Evolutionary conservation across 2,888 invertebrate species (phyloP).

Genomic region (Cheilosia vernalis): DNA sequence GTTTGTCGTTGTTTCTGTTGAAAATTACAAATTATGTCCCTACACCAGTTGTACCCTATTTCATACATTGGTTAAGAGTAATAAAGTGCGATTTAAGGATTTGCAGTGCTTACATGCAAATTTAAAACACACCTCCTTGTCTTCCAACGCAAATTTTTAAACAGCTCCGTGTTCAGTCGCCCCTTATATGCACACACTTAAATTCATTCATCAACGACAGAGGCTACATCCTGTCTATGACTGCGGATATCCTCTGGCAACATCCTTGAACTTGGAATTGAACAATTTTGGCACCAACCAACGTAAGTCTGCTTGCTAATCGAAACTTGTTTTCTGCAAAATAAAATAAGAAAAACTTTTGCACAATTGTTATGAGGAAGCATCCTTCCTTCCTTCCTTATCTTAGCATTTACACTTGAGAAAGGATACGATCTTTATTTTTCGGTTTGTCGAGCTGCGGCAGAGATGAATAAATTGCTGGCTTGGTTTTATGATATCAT

Average conservation of each 20-base stretch:
- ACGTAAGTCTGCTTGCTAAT: conserved; percentile 54
- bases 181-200: conserved; percentile 18
- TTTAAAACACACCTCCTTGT: conserved; percentile 41
- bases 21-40: conserved; percentile 29
- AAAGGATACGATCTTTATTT: conserved; percentile 38
- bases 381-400: background rate
- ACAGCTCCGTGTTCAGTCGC: background rate
- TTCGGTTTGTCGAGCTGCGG: background rate
- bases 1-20: conserved; percentile 9
- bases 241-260: conserved; percentile 50
- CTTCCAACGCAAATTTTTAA: conserved; percentile 25
- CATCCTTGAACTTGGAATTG: conserved; percentile 72
- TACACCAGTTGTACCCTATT: conserved; percentile 1
- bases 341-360: background rate
- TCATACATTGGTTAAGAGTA: conserved; percentile 23
- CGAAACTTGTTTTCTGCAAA: conserved; percentile 3
- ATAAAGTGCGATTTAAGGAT: conserved; percentile 25
- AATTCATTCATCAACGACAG: conserved; percentile 31
- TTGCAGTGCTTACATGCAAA: conserved; percentile 17
- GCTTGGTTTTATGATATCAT: conserved; percentile 53
- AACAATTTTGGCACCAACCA: conserved; percentile 58
- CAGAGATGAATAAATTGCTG: conserved; percentile 26
- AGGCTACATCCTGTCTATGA: conserved; percentile 53
- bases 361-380: background rate
- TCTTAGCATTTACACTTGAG: conserved; percentile 9